Evolutionary conservation across 92 coral and sea anemone species (phyloP).

Genomic region (Zoanthus sociatus): DNA sequence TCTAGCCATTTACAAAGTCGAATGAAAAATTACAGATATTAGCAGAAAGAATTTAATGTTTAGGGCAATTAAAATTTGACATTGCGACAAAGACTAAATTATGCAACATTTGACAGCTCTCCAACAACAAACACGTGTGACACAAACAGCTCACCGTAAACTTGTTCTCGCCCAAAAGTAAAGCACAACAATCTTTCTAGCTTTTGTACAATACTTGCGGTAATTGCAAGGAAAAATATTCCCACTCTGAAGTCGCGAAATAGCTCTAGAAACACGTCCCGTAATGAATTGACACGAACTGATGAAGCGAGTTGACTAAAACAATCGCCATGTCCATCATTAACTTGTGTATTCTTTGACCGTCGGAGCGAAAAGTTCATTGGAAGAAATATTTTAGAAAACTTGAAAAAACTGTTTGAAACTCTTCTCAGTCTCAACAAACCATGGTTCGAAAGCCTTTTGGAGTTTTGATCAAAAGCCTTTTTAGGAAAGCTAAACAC

Average conservation of each 20-base stretch:
- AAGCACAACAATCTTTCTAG: slow-evolving; percentile 15
- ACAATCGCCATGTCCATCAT: not conserved
- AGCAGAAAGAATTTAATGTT: slow-evolving; percentile 9
- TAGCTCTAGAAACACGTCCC: slow-evolving; percentile 14
- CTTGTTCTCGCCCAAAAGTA: slow-evolving; percentile 9
- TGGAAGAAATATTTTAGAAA: not conserved
- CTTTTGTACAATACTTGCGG: not conserved
- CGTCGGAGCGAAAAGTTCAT: slow-evolving; percentile 1
- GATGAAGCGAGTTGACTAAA: not conserved
- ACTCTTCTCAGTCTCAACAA: not conserved
- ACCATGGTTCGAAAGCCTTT: not conserved
- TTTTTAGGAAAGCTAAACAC: not conserved
- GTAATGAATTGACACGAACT: not conserved
- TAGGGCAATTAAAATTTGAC: slow-evolving; percentile 5
- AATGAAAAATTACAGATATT: not conserved
- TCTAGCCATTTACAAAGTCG: slow-evolving; percentile 11
- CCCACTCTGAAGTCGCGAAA: slow-evolving; percentile 17
- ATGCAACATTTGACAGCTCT: slow-evolving; percentile 8
- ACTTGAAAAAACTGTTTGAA: not conserved
- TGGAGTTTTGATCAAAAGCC: not conserved
- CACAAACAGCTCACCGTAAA: not conserved
- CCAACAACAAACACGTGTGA: too few species aligned
- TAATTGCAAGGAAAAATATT: not conserved
- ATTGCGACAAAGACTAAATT: slow-evolving; percentile 27
- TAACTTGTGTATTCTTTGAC: not conserved